A percentile compares a stretch with the other conserved stretches of the same genome.
phyloP scores from a whole-genome alignment of 2,113 vertebrate species.

The Rhynchopsitta pachyrhyncha region DNA sequence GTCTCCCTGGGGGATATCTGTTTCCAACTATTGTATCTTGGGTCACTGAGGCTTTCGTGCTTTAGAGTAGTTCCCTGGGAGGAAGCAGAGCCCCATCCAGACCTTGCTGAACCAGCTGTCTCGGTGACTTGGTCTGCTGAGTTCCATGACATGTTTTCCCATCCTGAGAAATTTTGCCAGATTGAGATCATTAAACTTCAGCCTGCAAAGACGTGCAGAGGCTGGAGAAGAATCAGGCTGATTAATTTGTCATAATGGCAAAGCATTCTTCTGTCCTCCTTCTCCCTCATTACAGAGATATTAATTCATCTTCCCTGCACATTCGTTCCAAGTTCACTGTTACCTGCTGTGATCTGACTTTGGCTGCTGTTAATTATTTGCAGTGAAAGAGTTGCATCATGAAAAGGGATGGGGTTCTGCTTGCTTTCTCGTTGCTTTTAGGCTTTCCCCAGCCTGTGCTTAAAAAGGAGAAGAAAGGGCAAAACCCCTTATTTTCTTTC shows the following conservation, averaged over 20 bases:
- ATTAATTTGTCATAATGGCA: slow-evolving; percentile 50
- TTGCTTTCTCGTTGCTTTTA: neutral
- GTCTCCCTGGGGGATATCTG: neutral
- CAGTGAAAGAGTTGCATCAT: slow-evolving; percentile 4
- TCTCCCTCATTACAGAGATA: slow-evolving; percentile 28
- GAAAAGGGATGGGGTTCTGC: neutral
- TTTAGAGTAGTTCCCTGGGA: neutral
- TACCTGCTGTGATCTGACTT: slow-evolving; percentile 46
- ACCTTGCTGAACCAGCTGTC: neutral
- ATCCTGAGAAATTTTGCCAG: slow-evolving; percentile 9
- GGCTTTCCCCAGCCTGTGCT: neutral
- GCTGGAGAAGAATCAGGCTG: neutral
- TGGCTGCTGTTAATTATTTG: slow-evolving; percentile 47
- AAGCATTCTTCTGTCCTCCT: slow-evolving; percentile 32
- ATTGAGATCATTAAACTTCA: slow-evolving; percentile 8
- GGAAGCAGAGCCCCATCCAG: neutral
- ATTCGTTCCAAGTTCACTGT: neutral
- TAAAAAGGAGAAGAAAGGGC: neutral
- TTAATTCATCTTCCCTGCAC: slow-evolving; percentile 33
- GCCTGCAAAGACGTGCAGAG: neutral
- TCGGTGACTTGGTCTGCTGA: neutral
- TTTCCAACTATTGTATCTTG: neutral
- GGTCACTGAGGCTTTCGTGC: neutral
- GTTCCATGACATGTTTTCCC: neutral
- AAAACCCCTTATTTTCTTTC: neutral